Evolutionary conservation across 2,797 vertebrate genomes (phyloP).

Genomic region (Hozukius guyotensis): DNA sequence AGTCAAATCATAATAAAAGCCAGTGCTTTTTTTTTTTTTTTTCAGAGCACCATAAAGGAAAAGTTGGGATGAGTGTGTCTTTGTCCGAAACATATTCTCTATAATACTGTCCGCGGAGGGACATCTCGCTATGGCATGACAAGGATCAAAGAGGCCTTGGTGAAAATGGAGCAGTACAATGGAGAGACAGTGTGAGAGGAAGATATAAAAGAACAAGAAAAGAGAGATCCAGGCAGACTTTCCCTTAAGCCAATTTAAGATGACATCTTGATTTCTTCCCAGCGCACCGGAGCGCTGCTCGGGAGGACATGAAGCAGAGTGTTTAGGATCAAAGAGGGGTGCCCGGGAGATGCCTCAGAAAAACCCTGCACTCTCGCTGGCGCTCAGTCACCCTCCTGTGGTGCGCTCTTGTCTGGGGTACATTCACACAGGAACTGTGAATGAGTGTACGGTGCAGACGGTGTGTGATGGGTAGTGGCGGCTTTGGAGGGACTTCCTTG

Average conservation of each 20-base stretch:
- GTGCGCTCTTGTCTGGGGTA: constrained; percentile 59
- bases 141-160: constrained; percentile 77
- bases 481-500: constrained; percentile 16
- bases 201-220: constrained; percentile 73
- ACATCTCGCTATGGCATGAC: constrained; percentile 53
- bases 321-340: constrained; percentile 82
- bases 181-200: constrained; percentile 49
- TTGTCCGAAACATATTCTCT: constrained; percentile 59
- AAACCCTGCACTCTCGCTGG: constrained; percentile 58
- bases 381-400: constrained; percentile 67
- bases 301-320: constrained; percentile 76
- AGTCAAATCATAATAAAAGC: constrained; percentile 58
- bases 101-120: constrained; percentile 61
- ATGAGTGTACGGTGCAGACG: constrained; percentile 30
- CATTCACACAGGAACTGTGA: constrained; percentile 37
- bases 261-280: constrained; percentile 85
- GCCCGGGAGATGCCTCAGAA: constrained; percentile 66
- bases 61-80: constrained; percentile 37
- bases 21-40: constrained; percentile 30
- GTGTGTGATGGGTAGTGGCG: constrained; percentile 11
- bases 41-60: constrained; percentile 37
- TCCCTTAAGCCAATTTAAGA: constrained; percentile 81
- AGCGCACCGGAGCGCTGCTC: constrained; percentile 59
- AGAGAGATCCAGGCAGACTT: constrained; percentile 71
- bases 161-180: constrained; percentile 71